A percentile compares a stretch with the other conserved stretches of the same genome.
These are phyloP conservation scores for Melipona quadrifasciata DNA, from an alignment of 1,140 invertebrate species.

Conservation along the genomic window DNA sequence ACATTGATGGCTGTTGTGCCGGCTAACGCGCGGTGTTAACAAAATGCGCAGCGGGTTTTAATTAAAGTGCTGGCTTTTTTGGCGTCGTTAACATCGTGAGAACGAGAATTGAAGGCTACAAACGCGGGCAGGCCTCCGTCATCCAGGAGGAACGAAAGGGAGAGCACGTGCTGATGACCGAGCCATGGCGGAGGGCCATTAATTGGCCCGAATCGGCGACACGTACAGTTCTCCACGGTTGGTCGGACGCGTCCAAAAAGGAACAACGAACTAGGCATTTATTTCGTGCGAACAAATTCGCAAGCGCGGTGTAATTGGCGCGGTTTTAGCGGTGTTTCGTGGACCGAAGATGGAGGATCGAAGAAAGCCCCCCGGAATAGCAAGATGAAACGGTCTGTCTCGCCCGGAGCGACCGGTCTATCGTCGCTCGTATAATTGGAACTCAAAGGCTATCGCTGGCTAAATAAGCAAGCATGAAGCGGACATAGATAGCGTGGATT, in stretches of 20 bases:
- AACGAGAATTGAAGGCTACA: constrained; percentile 56
- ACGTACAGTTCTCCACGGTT: constrained; percentile 31
- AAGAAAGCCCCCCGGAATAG: neutral
- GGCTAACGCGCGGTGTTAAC: constrained; percentile 43
- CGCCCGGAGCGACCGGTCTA: neutral
- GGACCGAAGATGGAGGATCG: neutral
- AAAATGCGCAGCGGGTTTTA: constrained; percentile 60
- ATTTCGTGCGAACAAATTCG: constrained; percentile 28
- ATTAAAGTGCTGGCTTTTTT: constrained; percentile 57
- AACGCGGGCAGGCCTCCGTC: neutral
- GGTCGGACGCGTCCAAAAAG: neutral
- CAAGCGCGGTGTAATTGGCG: constrained; percentile 29
- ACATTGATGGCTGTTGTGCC: constrained; percentile 29
- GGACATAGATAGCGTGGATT: neutral
- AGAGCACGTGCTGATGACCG: constrained; percentile 4
- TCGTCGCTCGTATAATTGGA: constrained; percentile 15
- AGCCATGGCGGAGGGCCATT: neutral
- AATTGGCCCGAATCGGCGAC: constrained; percentile 42
- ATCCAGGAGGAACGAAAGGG: constrained; percentile 14
- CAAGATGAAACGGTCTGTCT: constrained; percentile 18
- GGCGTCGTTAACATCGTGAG: constrained; percentile 56
- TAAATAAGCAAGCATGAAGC: constrained; percentile 33
- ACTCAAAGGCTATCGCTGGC: constrained; percentile 21
- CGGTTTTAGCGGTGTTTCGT: neutral
- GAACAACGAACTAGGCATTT: constrained; percentile 12